These are phyloP conservation scores for Lagodon rhomboides DNA, from an alignment of 2,797 vertebrate species.

Conservation along the genomic window DNA sequence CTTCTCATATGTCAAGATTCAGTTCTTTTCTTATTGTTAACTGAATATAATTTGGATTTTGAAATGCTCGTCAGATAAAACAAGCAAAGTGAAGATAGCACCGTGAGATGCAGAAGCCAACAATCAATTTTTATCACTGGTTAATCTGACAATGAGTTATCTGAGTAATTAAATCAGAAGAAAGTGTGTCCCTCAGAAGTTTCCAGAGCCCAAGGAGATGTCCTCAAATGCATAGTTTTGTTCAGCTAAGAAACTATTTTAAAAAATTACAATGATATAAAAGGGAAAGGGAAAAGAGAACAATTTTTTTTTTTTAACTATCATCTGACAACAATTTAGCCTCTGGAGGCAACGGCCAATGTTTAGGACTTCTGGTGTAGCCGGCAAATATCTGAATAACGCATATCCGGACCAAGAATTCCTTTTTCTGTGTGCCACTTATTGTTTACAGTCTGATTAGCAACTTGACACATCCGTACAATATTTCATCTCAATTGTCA, in stretches of 20 bases:
- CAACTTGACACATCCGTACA: no score
- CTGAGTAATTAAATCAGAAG: not conserved
- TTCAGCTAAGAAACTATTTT: not conserved
- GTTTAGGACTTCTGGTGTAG: no score
- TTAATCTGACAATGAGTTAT: not conserved
- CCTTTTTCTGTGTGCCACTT: no score
- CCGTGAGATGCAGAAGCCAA: not conserved
- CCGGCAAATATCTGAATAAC: no score
- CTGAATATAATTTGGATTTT: not conserved
- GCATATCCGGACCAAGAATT: no score
- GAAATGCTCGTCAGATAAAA: not conserved
- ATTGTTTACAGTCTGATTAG: no score
- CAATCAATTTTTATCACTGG: not conserved
- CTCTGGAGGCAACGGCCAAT: no score
- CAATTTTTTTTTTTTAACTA: no score
- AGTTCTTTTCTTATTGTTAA: not conserved
- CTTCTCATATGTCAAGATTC: not conserved
- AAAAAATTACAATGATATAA: not conserved
- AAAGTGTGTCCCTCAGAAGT: not conserved
- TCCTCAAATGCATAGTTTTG: not conserved
- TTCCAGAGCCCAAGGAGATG: not conserved
- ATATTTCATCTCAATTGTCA: no score
- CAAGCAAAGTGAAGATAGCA: not conserved
- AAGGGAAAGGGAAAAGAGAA: not conserved
- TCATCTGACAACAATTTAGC: no score